Base-by-base conservation (phyloP, 23 tunicate species). In the Trididemnum miniatum region DNA sequence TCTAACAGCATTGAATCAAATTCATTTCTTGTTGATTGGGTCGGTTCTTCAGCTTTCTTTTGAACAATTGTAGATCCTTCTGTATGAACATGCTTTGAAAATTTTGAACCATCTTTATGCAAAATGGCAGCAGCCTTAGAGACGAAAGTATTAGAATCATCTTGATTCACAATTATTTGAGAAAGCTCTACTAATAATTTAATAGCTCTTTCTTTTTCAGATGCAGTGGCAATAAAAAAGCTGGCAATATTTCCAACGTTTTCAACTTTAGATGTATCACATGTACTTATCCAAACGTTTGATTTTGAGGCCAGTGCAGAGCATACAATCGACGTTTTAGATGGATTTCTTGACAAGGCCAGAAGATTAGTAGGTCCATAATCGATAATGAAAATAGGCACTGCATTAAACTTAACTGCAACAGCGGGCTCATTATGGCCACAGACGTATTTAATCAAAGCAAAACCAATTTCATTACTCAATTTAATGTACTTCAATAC, bases 401-500 rank as follows among this genome's bases (percentile, higher is more conserved):
- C 25, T 67, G 38, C 75, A 32, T 67, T 38, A 33, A 67, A 67
- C 25, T 67, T 67, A 7, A 67, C 37, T 7, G 15, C 38, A 67
- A 67, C 32, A 12, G 75, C 75, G 7, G 75, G 3, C 9, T 67
- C 28, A 62, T 24, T 24, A 12, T 4, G 15, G 3, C 5, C 3
- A 49, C 57, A 12, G 5, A 20, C 29, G 5, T 12, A 12, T 26
- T 62, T 62, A 3, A 5, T 62, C 67, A 62, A 62, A 62, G 23
- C 26, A 62, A 62, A 62, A 22, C n/a, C 67, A 62, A 62, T 62
- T 22, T 62, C 67, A 18, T 24, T 62, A 26, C 67, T 62, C n/a
- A 3, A 4, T 4, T 62, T 62, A 20, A 62, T n/a, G 67, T 12
- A 24, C 26, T 24, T 20, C n/a, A 62, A 62, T 3, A 62, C n/a